Conservation (phyloP, 2,888 invertebrate genomes). For the Dione juno region DNA sequence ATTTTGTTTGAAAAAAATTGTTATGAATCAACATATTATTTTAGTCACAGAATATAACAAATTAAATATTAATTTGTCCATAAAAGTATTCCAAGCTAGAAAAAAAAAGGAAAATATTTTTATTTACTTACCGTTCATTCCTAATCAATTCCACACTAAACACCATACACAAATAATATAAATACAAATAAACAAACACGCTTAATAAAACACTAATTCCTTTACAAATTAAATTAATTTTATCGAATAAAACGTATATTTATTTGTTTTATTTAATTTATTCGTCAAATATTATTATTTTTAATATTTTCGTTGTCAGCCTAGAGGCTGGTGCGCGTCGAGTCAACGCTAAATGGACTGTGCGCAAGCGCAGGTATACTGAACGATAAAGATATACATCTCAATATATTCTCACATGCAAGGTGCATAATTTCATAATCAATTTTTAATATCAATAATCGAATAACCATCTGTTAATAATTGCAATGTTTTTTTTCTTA, state of each 20-base stretch:
- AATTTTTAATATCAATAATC: slow-evolving; percentile 15
- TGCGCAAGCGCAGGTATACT: slow-evolving; percentile 35
- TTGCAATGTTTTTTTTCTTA: not conserved
- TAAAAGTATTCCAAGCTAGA: no score
- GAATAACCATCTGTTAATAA: not conserved
- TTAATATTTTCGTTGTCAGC: slow-evolving; percentile 1
- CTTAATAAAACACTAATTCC: not conserved
- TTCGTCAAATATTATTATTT: not conserved
- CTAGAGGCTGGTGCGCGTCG: slow-evolving; percentile 20
- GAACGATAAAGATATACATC: slow-evolving; percentile 32
- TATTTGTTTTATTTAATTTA: not conserved
- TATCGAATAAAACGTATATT: not conserved
- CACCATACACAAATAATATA: slow-evolving; percentile 21
- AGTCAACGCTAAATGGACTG: slow-evolving; percentile 32
- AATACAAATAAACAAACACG: not conserved
- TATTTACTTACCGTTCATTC: slow-evolving; percentile 43
- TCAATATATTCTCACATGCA: slow-evolving; percentile 36
- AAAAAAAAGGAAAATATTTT: not conserved
- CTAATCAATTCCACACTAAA: slow-evolving; percentile 32
- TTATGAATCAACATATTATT: no score
- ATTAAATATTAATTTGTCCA: no score
- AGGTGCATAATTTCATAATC: slow-evolving; percentile 37
- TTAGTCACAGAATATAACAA: no score
- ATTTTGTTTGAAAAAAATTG: no score
- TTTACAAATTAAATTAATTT: slow-evolving; percentile 10